phyloP scores from a whole-genome alignment of 2,888 invertebrate genomes.

The Encarsia formosa region DNA sequence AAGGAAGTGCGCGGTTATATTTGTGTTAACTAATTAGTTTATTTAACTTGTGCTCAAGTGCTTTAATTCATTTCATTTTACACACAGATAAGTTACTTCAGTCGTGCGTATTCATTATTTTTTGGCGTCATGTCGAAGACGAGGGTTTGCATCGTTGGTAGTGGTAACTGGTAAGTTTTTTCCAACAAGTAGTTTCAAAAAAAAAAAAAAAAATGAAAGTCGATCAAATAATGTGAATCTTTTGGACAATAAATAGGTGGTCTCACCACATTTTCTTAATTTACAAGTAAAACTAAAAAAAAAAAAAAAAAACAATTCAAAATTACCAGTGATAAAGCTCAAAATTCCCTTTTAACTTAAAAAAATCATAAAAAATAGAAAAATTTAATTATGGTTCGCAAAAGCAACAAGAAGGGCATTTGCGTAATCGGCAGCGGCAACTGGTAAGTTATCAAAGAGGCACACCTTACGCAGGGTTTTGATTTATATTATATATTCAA shows the following conservation, averaged over 20 bases:
- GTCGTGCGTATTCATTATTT: constrained; percentile 2
- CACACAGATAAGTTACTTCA: too few species aligned
- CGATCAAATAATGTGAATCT: too few species aligned
- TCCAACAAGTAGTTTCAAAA: not conserved
- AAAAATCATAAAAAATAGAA: not conserved
- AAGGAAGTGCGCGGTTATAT: not conserved
- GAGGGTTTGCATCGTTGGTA: constrained; percentile 56
- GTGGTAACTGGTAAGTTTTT: constrained; percentile 56
- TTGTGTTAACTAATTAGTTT: not conserved
- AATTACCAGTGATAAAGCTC: not conserved
- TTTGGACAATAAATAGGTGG: too few species aligned
- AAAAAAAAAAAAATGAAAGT: not conserved
- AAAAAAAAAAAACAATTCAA: not conserved
- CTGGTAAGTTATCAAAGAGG: constrained; percentile 1
- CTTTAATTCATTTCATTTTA: too few species aligned
- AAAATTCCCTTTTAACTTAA: not conserved
- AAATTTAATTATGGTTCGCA: not conserved
- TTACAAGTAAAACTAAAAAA: too few species aligned
- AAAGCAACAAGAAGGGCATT: constrained; percentile 1
- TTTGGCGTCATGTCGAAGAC: constrained; percentile 32
- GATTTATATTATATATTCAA: too few species aligned
- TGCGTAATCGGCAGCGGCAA: constrained; percentile 2
- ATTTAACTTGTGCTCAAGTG: too few species aligned
- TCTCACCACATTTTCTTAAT: too few species aligned
- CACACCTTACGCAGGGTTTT: too few species aligned